Evolutionary conservation across 1,140 invertebrate genomes (phyloP).

Genomic region (Bombus soroeensis): DNA sequence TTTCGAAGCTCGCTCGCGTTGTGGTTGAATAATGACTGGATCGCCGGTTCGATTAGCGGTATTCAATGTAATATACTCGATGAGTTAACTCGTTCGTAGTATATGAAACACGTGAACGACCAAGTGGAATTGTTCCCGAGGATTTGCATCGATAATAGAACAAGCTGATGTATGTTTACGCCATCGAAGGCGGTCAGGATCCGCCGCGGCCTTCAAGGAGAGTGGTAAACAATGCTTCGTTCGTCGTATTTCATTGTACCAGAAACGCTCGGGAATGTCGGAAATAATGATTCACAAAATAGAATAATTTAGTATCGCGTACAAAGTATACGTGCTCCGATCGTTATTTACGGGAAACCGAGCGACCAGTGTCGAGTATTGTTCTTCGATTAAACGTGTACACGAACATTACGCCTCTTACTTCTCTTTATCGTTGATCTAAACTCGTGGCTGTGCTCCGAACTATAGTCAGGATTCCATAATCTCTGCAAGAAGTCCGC

Average conservation of each 20-base stretch:
- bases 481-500: background rate
- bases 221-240: constrained; percentile 26
- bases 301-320: constrained; percentile 6
- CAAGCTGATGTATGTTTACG: constrained; percentile 31
- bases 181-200: constrained; percentile 25
- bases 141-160: constrained; percentile 61
- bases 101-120: background rate
- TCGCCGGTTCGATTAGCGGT: background rate
- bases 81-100: background rate
- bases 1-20: background rate
- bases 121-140: constrained; percentile 50
- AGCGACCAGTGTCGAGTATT: background rate
- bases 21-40: background rate
- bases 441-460: background rate
- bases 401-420: background rate
- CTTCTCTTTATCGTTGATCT: background rate
- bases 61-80: background rate
- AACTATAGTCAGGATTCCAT: background rate
- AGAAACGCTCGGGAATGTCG: background rate
- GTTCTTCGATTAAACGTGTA: background rate
- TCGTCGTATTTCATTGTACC: constrained; percentile 23
- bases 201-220: background rate
- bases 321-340: background rate
- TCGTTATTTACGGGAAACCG: background rate
- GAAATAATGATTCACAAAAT: constrained; percentile 1